These are phyloP conservation scores for Chrysopilus asiliformis DNA, from an alignment of 2,888 invertebrate species.

Conservation along the genomic window DNA sequence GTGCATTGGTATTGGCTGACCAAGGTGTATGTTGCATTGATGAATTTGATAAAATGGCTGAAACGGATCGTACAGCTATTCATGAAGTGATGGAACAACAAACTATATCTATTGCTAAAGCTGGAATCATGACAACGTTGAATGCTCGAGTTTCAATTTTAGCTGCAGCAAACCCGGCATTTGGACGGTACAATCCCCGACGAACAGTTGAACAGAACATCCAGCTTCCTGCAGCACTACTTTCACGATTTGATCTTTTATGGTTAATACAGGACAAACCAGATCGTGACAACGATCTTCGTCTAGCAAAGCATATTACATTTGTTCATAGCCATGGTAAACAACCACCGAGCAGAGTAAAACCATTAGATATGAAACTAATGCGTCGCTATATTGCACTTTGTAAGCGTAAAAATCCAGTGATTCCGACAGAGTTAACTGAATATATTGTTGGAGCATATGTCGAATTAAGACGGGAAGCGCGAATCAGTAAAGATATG, in stretches of 20 bases:
- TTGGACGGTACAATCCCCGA: conserved; percentile 94
- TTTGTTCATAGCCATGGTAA: conserved; percentile 87
- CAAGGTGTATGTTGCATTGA: conserved; percentile 98
- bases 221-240: conserved; percentile 89
- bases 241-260: conserved; percentile 90
- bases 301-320: conserved; percentile 92
- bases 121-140: conserved; percentile 95
- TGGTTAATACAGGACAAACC: conserved; percentile 86
- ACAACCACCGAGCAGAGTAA: conserved; percentile 66
- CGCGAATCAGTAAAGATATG: conserved; percentile 78
- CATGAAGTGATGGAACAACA: conserved; percentile 99
- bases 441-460: conserved; percentile 80
- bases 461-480: conserved; percentile 69
- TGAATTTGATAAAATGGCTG: conserved; percentile 99
- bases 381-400: conserved; percentile 87
- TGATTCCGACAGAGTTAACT: conserved; percentile 72
- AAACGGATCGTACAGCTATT: conserved; percentile 85
- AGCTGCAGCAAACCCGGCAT: conserved; percentile 98
- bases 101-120: conserved; percentile 98
- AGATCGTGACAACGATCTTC: conserved; percentile 56
- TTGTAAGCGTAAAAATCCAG: conserved; percentile 79
- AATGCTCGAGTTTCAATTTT: conserved; percentile 96
- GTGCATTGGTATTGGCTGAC: conserved; percentile 91
- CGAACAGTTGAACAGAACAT: conserved; percentile 94
- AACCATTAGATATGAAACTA: conserved; percentile 78